These are phyloP conservation scores for Chiloscyllium punctatum DNA, from an alignment of 2,797 vertebrate genomes.

Conservation along the genomic window DNA sequence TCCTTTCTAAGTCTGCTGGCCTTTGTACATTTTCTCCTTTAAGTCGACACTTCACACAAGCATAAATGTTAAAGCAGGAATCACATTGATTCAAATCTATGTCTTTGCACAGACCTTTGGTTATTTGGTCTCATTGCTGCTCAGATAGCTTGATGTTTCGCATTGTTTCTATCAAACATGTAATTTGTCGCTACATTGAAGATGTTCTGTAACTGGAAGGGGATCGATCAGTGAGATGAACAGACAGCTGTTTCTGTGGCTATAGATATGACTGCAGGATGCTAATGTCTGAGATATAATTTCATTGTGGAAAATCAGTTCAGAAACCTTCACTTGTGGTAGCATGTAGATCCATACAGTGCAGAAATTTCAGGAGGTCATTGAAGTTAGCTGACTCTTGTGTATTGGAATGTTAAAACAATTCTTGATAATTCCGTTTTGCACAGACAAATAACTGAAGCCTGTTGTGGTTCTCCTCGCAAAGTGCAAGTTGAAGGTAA, in stretches of 20 bases:
- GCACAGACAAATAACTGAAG: background rate
- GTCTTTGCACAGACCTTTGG: background rate
- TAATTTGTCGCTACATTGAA: background rate
- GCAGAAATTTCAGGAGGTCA: too few relatives aligned
- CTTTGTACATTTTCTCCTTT: background rate
- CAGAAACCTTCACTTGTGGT: background rate
- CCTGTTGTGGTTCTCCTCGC: too few relatives aligned
- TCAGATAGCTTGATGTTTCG: background rate
- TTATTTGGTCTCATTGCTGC: background rate
- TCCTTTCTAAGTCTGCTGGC: background rate
- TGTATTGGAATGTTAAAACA: background rate
- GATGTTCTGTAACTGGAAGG: background rate
- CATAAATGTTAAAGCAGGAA: too few relatives aligned
- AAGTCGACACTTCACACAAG: background rate
- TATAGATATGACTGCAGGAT: background rate
- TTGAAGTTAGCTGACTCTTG: background rate
- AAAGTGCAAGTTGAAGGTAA: background rate
- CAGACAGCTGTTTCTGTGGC: background rate
- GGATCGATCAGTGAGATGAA: too few relatives aligned
- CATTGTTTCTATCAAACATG: background rate
- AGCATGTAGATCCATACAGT: too few relatives aligned
- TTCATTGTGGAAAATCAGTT: background rate
- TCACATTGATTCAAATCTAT: background rate
- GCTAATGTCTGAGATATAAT: background rate
- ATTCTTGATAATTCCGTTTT: background rate